Percentiles rank a stretch among this genome's conserved stretches.
Evolutionary conservation across 1,140 invertebrate species (phyloP).

Genomic region (Pogonognathellus flavescens): DNA sequence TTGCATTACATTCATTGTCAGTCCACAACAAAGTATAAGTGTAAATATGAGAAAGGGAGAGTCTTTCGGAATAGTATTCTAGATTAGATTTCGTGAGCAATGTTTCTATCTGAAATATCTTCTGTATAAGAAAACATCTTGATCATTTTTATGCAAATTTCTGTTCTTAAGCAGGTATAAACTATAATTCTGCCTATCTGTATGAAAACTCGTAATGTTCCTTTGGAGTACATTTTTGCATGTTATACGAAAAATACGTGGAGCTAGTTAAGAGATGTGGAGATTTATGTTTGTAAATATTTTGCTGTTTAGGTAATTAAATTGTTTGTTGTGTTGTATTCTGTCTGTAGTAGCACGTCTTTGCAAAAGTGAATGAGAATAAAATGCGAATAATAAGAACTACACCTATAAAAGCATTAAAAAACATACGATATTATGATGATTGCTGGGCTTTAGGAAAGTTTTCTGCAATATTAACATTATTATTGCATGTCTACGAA

Average conservation of each 20-base stretch:
- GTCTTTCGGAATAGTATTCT: constrained; percentile 27
- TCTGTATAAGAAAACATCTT: not conserved
- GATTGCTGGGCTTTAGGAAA: too few relatives aligned
- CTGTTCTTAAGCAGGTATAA: not conserved
- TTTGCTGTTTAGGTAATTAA: constrained; percentile 6
- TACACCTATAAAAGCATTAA: too few relatives aligned
- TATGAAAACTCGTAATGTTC: constrained; percentile 7
- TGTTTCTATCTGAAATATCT: constrained; percentile 6
- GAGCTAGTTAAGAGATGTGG: not conserved
- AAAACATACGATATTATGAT: too few relatives aligned
- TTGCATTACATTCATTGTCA: not conserved
- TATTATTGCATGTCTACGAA: too few relatives aligned
- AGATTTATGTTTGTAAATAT: not conserved
- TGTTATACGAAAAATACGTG: not conserved
- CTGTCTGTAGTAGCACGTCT: not conserved
- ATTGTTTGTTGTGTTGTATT: not conserved
- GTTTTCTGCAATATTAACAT: too few relatives aligned
- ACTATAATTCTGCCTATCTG: not conserved
- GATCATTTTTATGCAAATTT: not conserved
- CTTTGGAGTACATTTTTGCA: not conserved
- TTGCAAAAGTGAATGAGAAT: not conserved
- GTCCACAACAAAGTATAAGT: not conserved
- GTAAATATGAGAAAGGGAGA: constrained; percentile 17
- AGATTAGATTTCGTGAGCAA: constrained; percentile 38
- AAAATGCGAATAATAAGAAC: too few relatives aligned